These are phyloP conservation scores for Apomyelois bistriatella DNA, from an alignment of 2,888 invertebrate genomes.

Conservation along the genomic window DNA sequence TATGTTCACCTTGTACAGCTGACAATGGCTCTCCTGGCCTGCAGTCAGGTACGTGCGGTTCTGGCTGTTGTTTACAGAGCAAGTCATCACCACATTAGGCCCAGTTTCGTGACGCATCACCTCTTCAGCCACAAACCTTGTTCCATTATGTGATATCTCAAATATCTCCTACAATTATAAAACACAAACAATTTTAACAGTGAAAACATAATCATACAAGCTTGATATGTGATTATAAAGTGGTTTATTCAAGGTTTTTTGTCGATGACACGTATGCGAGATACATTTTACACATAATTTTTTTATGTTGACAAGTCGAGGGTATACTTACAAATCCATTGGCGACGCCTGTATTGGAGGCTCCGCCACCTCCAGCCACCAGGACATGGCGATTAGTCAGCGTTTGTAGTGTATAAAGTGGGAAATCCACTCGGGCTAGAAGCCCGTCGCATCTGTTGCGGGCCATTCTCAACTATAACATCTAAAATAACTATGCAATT, in stretches of 20 bases:
- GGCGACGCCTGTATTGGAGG: slow-evolving; percentile 97
- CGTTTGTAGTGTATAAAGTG: slow-evolving; percentile 94
- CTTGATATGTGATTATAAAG: slow-evolving; percentile 16
- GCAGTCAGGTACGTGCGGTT: slow-evolving; percentile 90
- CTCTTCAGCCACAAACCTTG: slow-evolving; percentile 91
- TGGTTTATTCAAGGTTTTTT: slow-evolving; percentile 22
- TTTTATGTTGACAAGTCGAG: neutral
- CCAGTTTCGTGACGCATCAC: slow-evolving; percentile 94
- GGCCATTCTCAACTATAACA: slow-evolving; percentile 63
- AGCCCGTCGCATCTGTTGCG: slow-evolving; percentile 83
- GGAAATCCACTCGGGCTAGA: slow-evolving; percentile 94
- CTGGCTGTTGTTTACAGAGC: slow-evolving; percentile 85
- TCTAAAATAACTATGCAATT: slow-evolving; percentile 40
- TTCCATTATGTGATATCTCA: slow-evolving; percentile 92
- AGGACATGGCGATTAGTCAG: slow-evolving; percentile 95
- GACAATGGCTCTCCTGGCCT: slow-evolving; percentile 95
- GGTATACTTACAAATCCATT: slow-evolving; percentile 94
- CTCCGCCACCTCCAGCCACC: slow-evolving; percentile 98
- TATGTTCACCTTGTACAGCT: slow-evolving; percentile 87
- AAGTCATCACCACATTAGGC: slow-evolving; percentile 94
- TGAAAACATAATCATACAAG: slow-evolving; percentile 5
- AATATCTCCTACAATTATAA: slow-evolving; percentile 89
- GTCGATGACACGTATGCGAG: slow-evolving; percentile 51
- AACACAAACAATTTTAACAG: neutral
- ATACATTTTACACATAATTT: slow-evolving; percentile 13